Conservation (phyloP, 2,888 invertebrate species). For the Aphidius colemani region DNA sequence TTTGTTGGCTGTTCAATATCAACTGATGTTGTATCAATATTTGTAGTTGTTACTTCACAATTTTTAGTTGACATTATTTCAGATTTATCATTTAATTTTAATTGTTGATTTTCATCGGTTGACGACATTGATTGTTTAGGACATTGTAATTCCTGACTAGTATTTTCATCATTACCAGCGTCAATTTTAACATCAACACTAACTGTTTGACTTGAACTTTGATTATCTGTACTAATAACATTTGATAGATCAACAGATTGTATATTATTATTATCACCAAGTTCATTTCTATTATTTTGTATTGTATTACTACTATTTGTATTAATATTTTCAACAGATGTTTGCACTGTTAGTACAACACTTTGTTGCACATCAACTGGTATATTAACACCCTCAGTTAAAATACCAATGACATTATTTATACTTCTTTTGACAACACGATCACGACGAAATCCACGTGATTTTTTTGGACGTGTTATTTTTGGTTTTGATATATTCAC, state of each 20-base stretch:
- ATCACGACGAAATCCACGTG: conserved; percentile 47
- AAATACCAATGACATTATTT: conserved; percentile 55
- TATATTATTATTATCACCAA: conserved; percentile 28
- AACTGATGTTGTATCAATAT: conserved; percentile 1
- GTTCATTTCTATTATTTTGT: conserved; percentile 23
- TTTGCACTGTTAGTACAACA: conserved; percentile 52
- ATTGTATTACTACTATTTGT: conserved; percentile 30
- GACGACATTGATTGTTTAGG: background rate
- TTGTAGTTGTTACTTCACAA: background rate
- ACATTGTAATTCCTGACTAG: conserved; percentile 7
- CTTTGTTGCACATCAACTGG: conserved; percentile 51
- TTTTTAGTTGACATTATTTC: conserved; percentile 2
- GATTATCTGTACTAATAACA: background rate
- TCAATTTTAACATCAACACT: conserved; percentile 11
- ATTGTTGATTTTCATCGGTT: conserved; percentile 6
- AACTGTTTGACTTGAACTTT: conserved; percentile 9
- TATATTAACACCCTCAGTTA: conserved; percentile 57
- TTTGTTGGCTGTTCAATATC: conserved; percentile 39
- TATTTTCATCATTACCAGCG: background rate
- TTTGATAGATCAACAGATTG: background rate
- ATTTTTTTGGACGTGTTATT: conserved; percentile 50
- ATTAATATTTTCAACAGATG: conserved; percentile 41
- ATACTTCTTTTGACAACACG: conserved; percentile 44
- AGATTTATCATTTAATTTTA: conserved; percentile 5
- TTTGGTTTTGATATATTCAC: conserved; percentile 47